Conservation (phyloP, 2,888 invertebrate genomes). For the Scelioninae gen. 1 region DNA sequence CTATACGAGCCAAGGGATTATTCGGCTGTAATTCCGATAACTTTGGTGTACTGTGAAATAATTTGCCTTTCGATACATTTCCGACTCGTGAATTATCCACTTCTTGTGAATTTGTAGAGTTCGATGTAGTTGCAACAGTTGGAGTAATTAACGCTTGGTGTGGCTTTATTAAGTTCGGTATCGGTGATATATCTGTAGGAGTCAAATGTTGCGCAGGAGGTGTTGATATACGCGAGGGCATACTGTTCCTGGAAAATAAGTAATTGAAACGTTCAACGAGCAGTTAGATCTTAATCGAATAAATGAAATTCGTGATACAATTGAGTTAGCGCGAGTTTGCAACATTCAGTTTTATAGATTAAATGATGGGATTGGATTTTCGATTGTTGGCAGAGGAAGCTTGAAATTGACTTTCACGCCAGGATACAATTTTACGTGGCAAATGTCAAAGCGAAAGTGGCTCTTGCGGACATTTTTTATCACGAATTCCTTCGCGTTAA, state of each 20-base stretch:
- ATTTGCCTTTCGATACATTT: slow-evolving; percentile 51
- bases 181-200: slow-evolving; percentile 53
- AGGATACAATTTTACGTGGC: not conserved
- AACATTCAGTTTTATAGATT: not conserved
- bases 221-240: slow-evolving; percentile 17
- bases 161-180: slow-evolving; percentile 41
- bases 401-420: not conserved
- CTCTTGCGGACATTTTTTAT: not conserved
- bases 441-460: not conserved
- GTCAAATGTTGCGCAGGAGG: slow-evolving; percentile 21
- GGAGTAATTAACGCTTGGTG: slow-evolving; percentile 43
- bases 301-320: slow-evolving; percentile 19
- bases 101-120: slow-evolving; percentile 10
- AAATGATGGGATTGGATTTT: slow-evolving; percentile 2
- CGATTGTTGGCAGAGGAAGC: not conserved
- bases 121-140: slow-evolving; percentile 18
- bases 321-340: not conserved
- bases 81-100: slow-evolving; percentile 4
- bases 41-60: slow-evolving; percentile 77
- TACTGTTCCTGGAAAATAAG: slow-evolving; percentile 31
- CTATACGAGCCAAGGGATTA: not conserved
- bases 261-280: slow-evolving; percentile 22
- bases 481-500: not conserved
- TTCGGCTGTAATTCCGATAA: slow-evolving; percentile 16
- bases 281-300: slow-evolving; percentile 16